Base-by-base conservation (phyloP, 2,888 invertebrate species). In the Sycophila texana region DNA sequence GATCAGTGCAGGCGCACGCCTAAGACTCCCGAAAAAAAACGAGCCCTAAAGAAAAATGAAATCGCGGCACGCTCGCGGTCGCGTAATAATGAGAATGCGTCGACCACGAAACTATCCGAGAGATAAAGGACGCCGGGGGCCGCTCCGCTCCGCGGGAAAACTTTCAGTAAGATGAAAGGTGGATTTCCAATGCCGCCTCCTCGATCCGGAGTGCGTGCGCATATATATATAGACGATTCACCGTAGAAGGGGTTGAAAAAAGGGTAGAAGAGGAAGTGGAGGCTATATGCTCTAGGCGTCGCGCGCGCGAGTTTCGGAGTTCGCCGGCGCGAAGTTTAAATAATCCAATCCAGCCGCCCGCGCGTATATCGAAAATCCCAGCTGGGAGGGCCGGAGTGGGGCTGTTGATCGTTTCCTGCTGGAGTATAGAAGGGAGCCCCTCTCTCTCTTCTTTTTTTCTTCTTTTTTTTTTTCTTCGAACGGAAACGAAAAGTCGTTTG, bases 331-430 rank as follows among this genome's bases (percentile, higher is more conserved):
- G 83, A 85, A 84, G 81, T 85, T 85, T 83, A 84, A 84, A 85
- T 84, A 85, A 85, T 84, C 81, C 82, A 83, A 83, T 85, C 76
- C 68, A 47, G 12, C 3, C n/a, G n/a, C n/a, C n/a, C n/a, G n/a
- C n/a, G 61, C 72, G 76, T 61, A 66, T 66, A 78, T 81, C 74
- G 80, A 77, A 65, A 81, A 70, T 61, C 61, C 70, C 49, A 73
- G 80, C 53, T 65, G 74, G 63, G 60, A 73, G 57, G 63, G 57
- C 67, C 4, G 39, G 1, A 26, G 26, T 26, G 63, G 26, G 71
- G 65, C 74, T 72, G 63, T 72, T 53, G 77, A 75, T 82, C 75
- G 77, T 68, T 82, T 82, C 74, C 77, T 60, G 22, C 53, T 51
- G 22, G 18, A 60, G 14, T 30, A 30, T 7, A 58, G 57, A 63